Evolutionary conservation across 1,140 invertebrate genomes (phyloP).

Genomic region (Drosophila subpulchrella): DNA sequence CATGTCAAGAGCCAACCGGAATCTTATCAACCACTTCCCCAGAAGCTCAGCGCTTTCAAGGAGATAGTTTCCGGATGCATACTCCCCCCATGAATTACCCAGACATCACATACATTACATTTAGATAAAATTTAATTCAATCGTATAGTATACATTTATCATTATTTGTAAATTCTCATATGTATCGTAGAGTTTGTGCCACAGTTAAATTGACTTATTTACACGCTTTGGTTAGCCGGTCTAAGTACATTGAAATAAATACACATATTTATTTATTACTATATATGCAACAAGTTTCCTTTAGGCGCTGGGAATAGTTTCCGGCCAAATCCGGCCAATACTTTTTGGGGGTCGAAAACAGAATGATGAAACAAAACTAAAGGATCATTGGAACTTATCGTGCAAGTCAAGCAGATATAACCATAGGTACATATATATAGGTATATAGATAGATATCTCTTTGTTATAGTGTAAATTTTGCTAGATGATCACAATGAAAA

Average conservation of each 20-base stretch:
- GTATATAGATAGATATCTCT: conserved; percentile 36
- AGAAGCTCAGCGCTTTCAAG: conserved; percentile 54
- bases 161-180: conserved; percentile 53
- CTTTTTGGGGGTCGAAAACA: background rate
- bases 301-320: conserved; percentile 31
- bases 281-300: conserved; percentile 11
- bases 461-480: conserved; percentile 29
- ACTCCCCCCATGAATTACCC: background rate
- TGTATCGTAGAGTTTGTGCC: conserved; percentile 45
- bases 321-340: conserved; percentile 7
- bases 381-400: conserved; percentile 14
- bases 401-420: conserved; percentile 31
- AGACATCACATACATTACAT: background rate
- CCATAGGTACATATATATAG: conserved; percentile 11
- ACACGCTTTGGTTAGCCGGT: conserved; percentile 23
- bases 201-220: conserved; percentile 49
- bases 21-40: conserved; percentile 63
- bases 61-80: conserved; percentile 51
- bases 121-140: conserved; percentile 42
- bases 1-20: conserved; percentile 50
- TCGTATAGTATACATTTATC: conserved; percentile 38
- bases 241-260: conserved; percentile 42
- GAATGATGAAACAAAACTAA: background rate
- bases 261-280: conserved; percentile 17
- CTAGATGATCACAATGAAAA: conserved; percentile 59